phyloP scores from a whole-genome alignment of 2,888 invertebrate genomes.

The Alsophila aescularia region DNA sequence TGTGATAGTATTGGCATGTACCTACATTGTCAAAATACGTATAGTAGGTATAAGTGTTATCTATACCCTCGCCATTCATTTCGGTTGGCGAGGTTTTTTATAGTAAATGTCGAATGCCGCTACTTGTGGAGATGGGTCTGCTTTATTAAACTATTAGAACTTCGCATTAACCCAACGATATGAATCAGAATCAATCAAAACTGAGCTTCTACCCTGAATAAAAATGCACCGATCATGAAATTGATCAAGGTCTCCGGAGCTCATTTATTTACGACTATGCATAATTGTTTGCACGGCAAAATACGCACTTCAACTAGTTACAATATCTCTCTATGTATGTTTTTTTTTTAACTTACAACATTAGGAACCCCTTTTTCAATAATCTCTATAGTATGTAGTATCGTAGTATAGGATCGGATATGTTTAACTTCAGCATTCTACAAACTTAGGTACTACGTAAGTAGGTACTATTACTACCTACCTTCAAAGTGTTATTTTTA shows the following conservation, averaged over 20 bases:
- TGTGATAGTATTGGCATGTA: slow-evolving; percentile 8
- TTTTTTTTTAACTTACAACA: no score
- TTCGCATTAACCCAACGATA: slow-evolving; percentile 10
- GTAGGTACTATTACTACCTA: no score
- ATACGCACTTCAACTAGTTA: slow-evolving; percentile 13
- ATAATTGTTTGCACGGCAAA: slow-evolving; percentile 28
- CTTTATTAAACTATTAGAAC: slow-evolving; percentile 23
- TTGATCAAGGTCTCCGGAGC: slow-evolving; percentile 28
- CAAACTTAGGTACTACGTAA: no score
- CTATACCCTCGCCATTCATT: slow-evolving; percentile 49
- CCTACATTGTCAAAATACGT: slow-evolving; percentile 9
- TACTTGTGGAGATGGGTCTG: slow-evolving; percentile 33
- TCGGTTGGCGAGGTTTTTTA: slow-evolving; percentile 63
- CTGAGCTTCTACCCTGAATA: slow-evolving; percentile 7
- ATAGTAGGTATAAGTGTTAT: slow-evolving; percentile 20
- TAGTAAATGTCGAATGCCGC: slow-evolving; percentile 51
- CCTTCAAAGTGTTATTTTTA: background rate
- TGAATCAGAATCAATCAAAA: background rate
- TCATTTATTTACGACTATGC: slow-evolving; percentile 1
- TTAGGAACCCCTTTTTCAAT: slow-evolving; percentile 13
- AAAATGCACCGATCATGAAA: slow-evolving; percentile 49
- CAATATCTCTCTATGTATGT: background rate
- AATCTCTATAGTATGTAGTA: slow-evolving; percentile 2
- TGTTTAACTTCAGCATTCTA: slow-evolving; percentile 12
- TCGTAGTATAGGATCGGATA: background rate